A percentile compares a stretch with the other conserved stretches of the same genome.
phyloP scores from a whole-genome alignment of 2,797 vertebrate species.

The Bucorvus abyssinicus region DNA sequence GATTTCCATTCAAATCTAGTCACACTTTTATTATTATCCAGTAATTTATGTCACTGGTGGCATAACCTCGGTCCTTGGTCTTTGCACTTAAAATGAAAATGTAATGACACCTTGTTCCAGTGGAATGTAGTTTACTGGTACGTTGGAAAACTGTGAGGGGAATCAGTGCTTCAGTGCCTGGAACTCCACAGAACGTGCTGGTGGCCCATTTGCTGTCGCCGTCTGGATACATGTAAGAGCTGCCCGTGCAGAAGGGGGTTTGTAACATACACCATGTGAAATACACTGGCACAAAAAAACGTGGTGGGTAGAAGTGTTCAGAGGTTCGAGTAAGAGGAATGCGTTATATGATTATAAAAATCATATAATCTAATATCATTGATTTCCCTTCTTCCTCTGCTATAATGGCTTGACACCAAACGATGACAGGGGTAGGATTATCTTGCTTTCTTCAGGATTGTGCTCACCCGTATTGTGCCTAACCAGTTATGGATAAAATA shows the following conservation, averaged over 20 bases:
- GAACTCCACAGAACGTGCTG: background rate
- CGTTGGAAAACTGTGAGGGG: background rate
- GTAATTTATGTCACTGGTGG: slow-evolving; percentile 28
- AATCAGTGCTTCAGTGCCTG: slow-evolving; percentile 4
- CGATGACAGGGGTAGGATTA: slow-evolving; percentile 12
- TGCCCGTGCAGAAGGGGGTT: background rate
- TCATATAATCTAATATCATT: background rate
- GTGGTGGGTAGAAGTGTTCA: background rate
- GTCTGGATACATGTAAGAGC: background rate
- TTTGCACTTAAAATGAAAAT: slow-evolving; percentile 41
- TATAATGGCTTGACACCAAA: slow-evolving; percentile 17
- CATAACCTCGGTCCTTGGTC: background rate
- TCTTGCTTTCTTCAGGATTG: background rate
- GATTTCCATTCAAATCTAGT: slow-evolving; percentile 59
- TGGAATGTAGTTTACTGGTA: background rate
- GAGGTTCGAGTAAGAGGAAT: background rate
- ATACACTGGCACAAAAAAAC: background rate
- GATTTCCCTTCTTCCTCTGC: slow-evolving; percentile 4
- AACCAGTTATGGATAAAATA: slow-evolving; percentile 2
- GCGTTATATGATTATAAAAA: background rate
- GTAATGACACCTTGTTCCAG: slow-evolving; percentile 34
- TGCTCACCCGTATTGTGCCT: background rate
- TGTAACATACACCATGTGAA: background rate
- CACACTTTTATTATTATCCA: slow-evolving; percentile 37
- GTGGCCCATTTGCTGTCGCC: background rate